Evolutionary conservation across 2,888 invertebrate species (phyloP), one percentile per base, ranked within the genome.

Genomic region (Polymixis flavicincta): DNA sequence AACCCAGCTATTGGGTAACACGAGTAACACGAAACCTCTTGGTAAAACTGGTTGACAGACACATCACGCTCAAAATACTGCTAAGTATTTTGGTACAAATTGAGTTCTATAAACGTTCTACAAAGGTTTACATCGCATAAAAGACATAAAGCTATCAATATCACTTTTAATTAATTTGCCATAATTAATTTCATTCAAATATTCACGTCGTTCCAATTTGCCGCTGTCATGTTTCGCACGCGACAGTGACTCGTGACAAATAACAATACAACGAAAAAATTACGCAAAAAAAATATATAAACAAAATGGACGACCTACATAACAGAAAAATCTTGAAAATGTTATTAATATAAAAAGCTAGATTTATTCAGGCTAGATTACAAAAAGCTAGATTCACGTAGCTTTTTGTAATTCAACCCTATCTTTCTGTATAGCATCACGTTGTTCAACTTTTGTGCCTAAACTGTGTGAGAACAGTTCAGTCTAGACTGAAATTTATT

Each of bases 401-500:
- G 19, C 14, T 45, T 82, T 59, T 64, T 32, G 45, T 59, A 9
- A 55, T 77, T 66, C 32, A 57, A 63, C 55, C 67, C 57, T 54
- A 45, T 55, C 17, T 66, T 60, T 60, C 65, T 59, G 54, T 78
- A n/a, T 14, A 6, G 25, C 7, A 32, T 22, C 55, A 19, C 54
- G n/a, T 55, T 54, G 42, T 71, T 67, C 25, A 32, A 54, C 6
- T 42, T 55, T 57, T 64, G 54, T 50, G n/a, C 54, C 59, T 48
- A 54, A 69, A 59, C n/a, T 37, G 17, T n/a, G 48, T 37, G 19
- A n/a, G 37, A 55, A 61, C 19, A 73, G 59, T 60, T 61, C 17
- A 55, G 82, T 81, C 85, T 75, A 85, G 80, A 75, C 84, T 52
- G 13, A 14, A 70, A 70, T 81, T 81, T 85, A 82, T 82, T 85